A percentile compares a stretch with the other conserved stretches of the same genome.
Conservation (phyloP, 2,797 vertebrate species). For the Erithacus rubecula region DNA sequence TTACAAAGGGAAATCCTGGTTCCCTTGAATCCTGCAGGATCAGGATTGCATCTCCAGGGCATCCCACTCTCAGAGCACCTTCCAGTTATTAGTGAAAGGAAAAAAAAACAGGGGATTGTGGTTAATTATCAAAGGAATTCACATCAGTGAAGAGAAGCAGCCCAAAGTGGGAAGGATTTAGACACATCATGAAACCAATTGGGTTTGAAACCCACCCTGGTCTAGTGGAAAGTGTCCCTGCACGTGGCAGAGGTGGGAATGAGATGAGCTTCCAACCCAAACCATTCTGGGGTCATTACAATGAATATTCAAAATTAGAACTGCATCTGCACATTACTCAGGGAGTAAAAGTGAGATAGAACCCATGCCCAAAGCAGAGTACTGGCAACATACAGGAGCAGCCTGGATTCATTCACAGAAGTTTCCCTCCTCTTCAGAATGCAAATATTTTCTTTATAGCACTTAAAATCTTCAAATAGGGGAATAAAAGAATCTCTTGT, state of each 20-base stretch:
- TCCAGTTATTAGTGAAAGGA: background rate
- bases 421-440: background rate
- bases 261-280: background rate
- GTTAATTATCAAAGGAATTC: background rate
- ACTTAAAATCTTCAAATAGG: background rate
- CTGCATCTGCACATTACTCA: fast-evolving
- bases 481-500: background rate
- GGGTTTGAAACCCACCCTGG: background rate
- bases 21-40: background rate
- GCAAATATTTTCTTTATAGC: background rate
- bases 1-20: background rate
- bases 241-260: background rate
- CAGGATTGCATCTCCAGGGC: background rate
- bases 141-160: background rate
- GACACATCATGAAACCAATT: background rate
- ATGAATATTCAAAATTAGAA: background rate
- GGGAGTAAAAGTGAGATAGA: background rate
- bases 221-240: background rate
- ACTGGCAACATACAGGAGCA: background rate
- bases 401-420: background rate
- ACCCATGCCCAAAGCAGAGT: background rate
- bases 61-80: background rate
- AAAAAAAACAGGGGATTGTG: background rate
- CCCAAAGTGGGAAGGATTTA: background rate
- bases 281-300: background rate